phyloP scores from a whole-genome alignment of 2,113 vertebrate genomes.

The Vidua macroura region DNA sequence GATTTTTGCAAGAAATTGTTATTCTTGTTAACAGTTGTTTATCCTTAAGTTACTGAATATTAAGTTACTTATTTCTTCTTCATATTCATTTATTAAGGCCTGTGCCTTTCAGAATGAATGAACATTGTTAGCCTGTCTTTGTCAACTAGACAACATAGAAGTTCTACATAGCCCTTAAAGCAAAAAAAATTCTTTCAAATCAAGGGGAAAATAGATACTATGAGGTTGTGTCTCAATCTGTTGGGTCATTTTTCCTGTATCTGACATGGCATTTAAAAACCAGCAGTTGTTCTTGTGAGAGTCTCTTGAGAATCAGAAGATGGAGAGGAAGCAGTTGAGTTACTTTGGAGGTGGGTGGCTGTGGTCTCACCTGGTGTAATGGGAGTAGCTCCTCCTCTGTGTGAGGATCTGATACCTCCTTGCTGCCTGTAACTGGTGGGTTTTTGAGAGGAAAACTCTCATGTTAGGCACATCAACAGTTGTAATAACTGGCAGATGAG shows the following conservation, averaged over 20 bases:
- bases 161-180: background rate
- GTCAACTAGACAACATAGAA: background rate
- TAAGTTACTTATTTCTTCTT: background rate
- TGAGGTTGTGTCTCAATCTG: background rate
- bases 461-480: background rate
- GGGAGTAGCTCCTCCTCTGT: background rate
- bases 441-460: background rate
- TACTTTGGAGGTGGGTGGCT: background rate
- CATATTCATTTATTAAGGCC: background rate
- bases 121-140: background rate
- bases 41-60: background rate
- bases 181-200: background rate
- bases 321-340: background rate
- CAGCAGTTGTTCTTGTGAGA: background rate
- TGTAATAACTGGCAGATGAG: background rate
- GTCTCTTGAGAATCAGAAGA: background rate
- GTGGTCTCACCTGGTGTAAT: background rate
- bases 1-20: background rate
- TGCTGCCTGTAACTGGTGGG: background rate
- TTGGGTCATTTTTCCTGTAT: background rate
- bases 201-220: background rate
- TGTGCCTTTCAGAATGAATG: background rate
- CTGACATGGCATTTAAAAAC: background rate
- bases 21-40: background rate
- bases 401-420: background rate